phyloP scores from a whole-genome alignment of 1,140 invertebrate genomes.

The Holcopasites calliopsidis region DNA sequence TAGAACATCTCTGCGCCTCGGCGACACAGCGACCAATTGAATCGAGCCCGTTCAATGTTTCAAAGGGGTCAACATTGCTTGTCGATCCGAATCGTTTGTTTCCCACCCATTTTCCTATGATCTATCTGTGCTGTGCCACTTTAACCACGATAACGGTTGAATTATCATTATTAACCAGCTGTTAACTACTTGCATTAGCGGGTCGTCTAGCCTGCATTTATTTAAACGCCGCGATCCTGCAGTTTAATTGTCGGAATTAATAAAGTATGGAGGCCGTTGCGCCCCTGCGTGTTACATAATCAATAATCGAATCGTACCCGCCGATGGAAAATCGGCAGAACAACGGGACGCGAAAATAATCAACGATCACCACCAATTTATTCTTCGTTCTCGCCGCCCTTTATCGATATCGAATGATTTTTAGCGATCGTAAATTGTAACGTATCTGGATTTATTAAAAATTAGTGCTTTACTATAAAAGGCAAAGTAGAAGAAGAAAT shows the following conservation, averaged over 20 bases:
- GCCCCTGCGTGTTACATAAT: constrained; percentile 7
- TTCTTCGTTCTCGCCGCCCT: not conserved
- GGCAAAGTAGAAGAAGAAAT: no score
- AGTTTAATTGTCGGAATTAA: constrained; percentile 51
- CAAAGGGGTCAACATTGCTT: not conserved
- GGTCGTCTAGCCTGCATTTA: constrained; percentile 32
- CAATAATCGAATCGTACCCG: not conserved
- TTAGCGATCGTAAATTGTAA: not conserved
- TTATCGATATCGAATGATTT: not conserved
- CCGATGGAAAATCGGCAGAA: not conserved
- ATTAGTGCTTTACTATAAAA: no score
- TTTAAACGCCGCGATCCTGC: constrained; percentile 20
- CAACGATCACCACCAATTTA: constrained; percentile 1
- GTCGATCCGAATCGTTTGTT: constrained; percentile 17
- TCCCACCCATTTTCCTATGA: constrained; percentile 28
- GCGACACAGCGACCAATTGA: constrained; percentile 4
- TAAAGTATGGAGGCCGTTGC: constrained; percentile 24
- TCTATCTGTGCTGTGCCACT: constrained; percentile 35
- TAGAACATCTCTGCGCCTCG: not conserved
- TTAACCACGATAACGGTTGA: constrained; percentile 35
- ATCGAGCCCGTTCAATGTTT: constrained; percentile 17
- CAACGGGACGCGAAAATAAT: not conserved
- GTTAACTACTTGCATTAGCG: constrained; percentile 16
- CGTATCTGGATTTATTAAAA: no score
- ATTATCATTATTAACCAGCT: constrained; percentile 50